phyloP scores from a whole-genome alignment of 2,113 vertebrate species.

The Nettapus auritus region DNA sequence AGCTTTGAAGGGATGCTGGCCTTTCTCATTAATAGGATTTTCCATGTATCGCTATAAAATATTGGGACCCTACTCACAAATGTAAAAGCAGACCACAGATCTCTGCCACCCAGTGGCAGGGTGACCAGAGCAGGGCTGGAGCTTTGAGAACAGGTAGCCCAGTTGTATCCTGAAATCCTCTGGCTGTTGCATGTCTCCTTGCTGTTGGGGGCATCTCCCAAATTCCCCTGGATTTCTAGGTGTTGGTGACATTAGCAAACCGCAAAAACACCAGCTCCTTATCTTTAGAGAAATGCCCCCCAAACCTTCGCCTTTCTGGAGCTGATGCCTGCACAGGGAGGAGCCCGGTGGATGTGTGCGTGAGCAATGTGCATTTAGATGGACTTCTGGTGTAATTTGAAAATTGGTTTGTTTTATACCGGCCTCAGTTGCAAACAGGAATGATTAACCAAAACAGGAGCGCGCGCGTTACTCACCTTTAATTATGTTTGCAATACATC shows the following conservation, averaged over 20 bases:
- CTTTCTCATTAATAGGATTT: constrained; percentile 59
- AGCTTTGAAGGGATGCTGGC: constrained; percentile 38
- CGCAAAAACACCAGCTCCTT: background rate
- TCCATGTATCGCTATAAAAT: constrained; percentile 60
- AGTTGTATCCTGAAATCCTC: background rate
- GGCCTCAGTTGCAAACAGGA: constrained; percentile 75
- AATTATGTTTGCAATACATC: constrained; percentile 88
- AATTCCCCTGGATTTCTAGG: background rate
- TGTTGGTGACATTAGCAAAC: background rate
- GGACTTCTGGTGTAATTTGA: constrained; percentile 74
- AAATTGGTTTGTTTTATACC: constrained; percentile 69
- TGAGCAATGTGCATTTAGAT: constrained; percentile 49
- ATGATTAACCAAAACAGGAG: constrained; percentile 82
- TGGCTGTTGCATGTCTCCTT: background rate
- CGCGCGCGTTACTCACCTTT: constrained; percentile 77
- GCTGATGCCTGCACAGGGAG: background rate
- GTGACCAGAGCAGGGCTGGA: background rate
- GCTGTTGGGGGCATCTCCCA: background rate
- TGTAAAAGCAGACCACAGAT: constrained; percentile 19
- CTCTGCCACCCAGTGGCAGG: background rate
- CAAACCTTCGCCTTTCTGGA: background rate
- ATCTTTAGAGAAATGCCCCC: background rate
- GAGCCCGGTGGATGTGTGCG: background rate
- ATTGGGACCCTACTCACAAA: background rate
- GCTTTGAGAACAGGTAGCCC: background rate